Percentiles rank a stretch among this genome's conserved stretches.
phyloP scores from a whole-genome alignment of 92 coral and sea anemone species.

The Montipora capitata region DNA sequence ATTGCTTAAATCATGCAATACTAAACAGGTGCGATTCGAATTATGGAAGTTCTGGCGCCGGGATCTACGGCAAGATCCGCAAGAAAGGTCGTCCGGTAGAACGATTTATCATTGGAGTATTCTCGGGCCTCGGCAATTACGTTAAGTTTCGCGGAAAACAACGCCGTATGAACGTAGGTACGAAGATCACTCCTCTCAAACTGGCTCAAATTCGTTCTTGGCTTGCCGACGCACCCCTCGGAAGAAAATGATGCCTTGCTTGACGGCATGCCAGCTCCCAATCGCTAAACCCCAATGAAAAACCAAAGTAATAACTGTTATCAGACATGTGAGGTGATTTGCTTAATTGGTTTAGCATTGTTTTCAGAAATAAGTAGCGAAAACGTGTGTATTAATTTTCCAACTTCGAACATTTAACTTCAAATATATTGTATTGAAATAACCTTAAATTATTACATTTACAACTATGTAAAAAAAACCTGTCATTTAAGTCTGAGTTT shows the following conservation, averaged over 20 bases:
- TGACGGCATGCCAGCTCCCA: neutral
- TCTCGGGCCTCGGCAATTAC: slow-evolving; percentile 72
- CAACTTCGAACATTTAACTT: neutral
- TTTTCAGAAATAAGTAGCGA: no score
- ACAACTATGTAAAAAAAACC: neutral
- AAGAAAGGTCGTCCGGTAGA: slow-evolving; percentile 8
- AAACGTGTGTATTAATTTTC: no score
- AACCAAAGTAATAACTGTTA: no score
- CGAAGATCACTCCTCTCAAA: slow-evolving; percentile 72
- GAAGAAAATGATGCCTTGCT: neutral
- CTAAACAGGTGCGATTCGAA: slow-evolving; percentile 74
- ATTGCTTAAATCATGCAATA: slow-evolving; percentile 45
- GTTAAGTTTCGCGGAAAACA: slow-evolving; percentile 44
- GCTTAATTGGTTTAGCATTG: no score
- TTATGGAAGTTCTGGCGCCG: slow-evolving; percentile 81
- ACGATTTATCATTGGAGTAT: slow-evolving; percentile 80
- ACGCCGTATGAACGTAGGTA: slow-evolving; percentile 77
- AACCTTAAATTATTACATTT: slow-evolving; percentile 6
- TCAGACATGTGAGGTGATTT: no score
- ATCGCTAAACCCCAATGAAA: neutral
- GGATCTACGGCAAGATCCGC: slow-evolving; percentile 54
- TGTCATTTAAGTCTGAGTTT: neutral
- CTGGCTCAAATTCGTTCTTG: slow-evolving; percentile 82
- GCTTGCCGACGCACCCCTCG: slow-evolving; percentile 16
- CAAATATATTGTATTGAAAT: neutral